A percentile compares a stretch with the other conserved stretches of the same genome.
phyloP scores from a whole-genome alignment of 2,797 vertebrate species.

The Anguilla marmorata region DNA sequence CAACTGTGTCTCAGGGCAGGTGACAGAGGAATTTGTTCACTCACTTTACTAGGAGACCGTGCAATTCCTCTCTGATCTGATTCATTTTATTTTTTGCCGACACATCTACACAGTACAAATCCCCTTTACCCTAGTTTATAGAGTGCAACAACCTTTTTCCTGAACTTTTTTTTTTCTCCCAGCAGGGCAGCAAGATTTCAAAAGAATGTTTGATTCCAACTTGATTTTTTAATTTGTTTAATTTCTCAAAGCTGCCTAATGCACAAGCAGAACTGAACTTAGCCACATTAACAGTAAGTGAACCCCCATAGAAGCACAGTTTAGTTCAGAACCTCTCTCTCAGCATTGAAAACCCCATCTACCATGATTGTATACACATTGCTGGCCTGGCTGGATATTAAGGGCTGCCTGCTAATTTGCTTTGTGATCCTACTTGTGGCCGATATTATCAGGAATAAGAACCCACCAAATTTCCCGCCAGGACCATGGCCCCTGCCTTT shows the following conservation, averaged over 20 bases:
- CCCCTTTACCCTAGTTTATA: too few species aligned
- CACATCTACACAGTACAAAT: too few species aligned
- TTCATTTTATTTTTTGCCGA: too few species aligned
- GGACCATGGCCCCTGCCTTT: conserved; percentile 75
- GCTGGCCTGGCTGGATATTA: conserved; percentile 56
- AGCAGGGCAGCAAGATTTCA: not conserved
- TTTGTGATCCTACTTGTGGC: conserved; percentile 62
- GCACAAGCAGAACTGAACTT: not conserved
- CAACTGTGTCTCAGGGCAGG: not conserved
- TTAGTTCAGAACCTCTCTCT: not conserved
- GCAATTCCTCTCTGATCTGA: too few species aligned
- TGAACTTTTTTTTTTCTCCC: too few species aligned
- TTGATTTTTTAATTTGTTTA: not conserved
- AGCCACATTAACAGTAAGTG: not conserved
- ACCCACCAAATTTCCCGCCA: conserved; percentile 72
- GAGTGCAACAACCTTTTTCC: too few species aligned
- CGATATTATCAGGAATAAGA: conserved; percentile 69
- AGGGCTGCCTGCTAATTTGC: conserved; percentile 55
- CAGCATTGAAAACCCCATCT: not conserved
- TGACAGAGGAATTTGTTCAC: not conserved
- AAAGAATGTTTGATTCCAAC: not conserved
- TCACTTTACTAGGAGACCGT: too few species aligned
- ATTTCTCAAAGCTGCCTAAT: not conserved
- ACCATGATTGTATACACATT: conserved; percentile 21
- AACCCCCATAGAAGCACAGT: not conserved